A percentile compares a stretch with the other conserved stretches of the same genome.
Evolutionary conservation across 2,888 invertebrate genomes (phyloP).

Genomic region (Ceramica pisi): DNA sequence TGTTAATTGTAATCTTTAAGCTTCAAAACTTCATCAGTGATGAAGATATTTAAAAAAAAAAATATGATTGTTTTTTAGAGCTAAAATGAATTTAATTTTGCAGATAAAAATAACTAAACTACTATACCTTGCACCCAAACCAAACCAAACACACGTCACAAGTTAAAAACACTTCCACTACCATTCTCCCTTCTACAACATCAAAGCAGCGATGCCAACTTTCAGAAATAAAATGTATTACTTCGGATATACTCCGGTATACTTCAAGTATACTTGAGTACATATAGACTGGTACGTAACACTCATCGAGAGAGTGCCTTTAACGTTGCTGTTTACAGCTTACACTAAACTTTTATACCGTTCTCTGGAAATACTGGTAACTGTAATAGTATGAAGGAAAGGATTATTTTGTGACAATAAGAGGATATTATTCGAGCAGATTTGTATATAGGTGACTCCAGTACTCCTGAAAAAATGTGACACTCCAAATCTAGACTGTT

Average conservation of each 20-base stretch:
- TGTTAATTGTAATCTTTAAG: too few relatives aligned
- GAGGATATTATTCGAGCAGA: too few relatives aligned
- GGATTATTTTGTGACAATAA: not conserved
- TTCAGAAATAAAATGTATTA: conserved; percentile 34
- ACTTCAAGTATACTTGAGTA: conserved; percentile 42
- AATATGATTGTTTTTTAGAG: too few relatives aligned
- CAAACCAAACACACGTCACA: not conserved
- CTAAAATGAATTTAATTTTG: too few relatives aligned
- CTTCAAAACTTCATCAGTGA: too few relatives aligned
- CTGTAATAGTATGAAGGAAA: not conserved
- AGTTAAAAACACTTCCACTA: conserved; percentile 12
- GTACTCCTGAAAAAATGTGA: too few relatives aligned
- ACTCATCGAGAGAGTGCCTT: conserved; percentile 67
- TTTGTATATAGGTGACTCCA: too few relatives aligned
- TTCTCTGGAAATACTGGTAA: conserved; percentile 13
- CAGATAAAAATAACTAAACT: too few relatives aligned
- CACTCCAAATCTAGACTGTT: too few relatives aligned
- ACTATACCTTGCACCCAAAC: too few relatives aligned
- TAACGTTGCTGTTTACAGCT: conserved; percentile 63
- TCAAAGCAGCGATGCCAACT: conserved; percentile 11
- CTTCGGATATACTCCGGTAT: conserved; percentile 9
- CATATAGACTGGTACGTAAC: conserved; percentile 53
- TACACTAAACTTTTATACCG: conserved; percentile 69
- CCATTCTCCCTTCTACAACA: not conserved
- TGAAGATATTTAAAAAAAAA: too few relatives aligned